phyloP scores from a whole-genome alignment of 2,888 invertebrate species.

The Apamea sordens region DNA sequence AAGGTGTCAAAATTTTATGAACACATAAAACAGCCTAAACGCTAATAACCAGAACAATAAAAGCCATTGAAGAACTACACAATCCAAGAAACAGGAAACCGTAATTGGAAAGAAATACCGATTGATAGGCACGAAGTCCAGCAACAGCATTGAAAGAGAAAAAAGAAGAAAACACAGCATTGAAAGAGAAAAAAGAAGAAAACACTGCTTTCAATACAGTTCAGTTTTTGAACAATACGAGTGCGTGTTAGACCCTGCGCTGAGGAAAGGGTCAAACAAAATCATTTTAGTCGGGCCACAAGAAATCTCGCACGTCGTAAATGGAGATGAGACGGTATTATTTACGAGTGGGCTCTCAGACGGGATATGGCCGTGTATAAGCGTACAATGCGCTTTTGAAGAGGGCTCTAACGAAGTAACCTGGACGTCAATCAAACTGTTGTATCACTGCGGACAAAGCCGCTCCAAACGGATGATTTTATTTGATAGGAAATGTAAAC shows the following conservation, averaged over 20 bases:
- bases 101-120: constrained; percentile 57
- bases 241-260: constrained; percentile 50
- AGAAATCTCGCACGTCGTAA: constrained; percentile 82
- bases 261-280: constrained; percentile 68
- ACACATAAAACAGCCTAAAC: constrained; percentile 40
- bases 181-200: constrained; percentile 57
- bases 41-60: constrained; percentile 56
- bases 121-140: constrained; percentile 49
- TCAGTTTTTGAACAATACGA: constrained; percentile 50
- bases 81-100: constrained; percentile 60
- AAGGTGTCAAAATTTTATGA: constrained; percentile 36
- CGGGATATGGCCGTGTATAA: constrained; percentile 55
- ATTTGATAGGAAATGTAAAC: constrained; percentile 44
- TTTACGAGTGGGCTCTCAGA: constrained; percentile 68
- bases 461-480: constrained; percentile 36
- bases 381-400: constrained; percentile 76
- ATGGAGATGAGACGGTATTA: constrained; percentile 78
- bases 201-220: constrained; percentile 63
- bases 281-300: constrained; percentile 72
- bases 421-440: constrained; percentile 82
- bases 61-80: constrained; percentile 45
- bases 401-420: constrained; percentile 81
- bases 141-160: constrained; percentile 52
- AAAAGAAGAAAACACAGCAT: constrained; percentile 55
- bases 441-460: constrained; percentile 66